A percentile compares a stretch with the other conserved stretches of the same genome.
phyloP scores from a whole-genome alignment of 2,113 vertebrate species.

The Onychorhynchus coronatus region DNA sequence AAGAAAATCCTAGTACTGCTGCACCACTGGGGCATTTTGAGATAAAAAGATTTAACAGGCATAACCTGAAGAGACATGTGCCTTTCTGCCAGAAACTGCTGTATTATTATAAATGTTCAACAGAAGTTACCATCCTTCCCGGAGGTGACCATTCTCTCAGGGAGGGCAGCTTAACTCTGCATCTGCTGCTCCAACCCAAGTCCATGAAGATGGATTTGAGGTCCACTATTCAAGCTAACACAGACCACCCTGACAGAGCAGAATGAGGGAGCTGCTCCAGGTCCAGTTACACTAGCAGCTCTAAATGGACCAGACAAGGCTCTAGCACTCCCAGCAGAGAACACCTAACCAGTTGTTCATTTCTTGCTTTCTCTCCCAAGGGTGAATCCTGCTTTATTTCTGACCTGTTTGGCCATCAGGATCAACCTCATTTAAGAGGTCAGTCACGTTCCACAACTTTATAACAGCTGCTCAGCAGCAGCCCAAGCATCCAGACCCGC shows the following conservation, averaged over 20 bases:
- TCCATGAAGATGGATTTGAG: background rate
- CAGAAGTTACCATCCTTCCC: background rate
- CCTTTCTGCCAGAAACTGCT: background rate
- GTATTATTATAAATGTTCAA: background rate
- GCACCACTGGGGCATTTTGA: background rate
- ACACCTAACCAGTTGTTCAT: background rate
- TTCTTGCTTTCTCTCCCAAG: background rate
- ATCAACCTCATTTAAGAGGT: background rate
- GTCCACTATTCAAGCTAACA: background rate
- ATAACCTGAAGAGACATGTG: accelerated
- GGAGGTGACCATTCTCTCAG: accelerated
- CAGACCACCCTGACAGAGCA: background rate
- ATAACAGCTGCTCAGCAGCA: background rate
- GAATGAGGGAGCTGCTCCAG: background rate
- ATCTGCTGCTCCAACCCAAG: background rate
- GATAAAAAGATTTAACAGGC: background rate
- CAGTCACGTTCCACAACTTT: background rate
- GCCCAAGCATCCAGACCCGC: background rate
- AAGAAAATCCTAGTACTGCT: background rate
- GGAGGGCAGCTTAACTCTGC: background rate
- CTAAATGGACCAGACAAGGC: background rate
- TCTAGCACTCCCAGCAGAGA: background rate
- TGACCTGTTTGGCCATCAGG: background rate
- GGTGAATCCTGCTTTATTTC: background rate
- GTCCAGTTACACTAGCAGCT: background rate